Evolutionary conservation across 2,113 vertebrate genomes (phyloP), one percentile per base, ranked within the genome.

Genomic region (Cynopterus brachyotis): DNA sequence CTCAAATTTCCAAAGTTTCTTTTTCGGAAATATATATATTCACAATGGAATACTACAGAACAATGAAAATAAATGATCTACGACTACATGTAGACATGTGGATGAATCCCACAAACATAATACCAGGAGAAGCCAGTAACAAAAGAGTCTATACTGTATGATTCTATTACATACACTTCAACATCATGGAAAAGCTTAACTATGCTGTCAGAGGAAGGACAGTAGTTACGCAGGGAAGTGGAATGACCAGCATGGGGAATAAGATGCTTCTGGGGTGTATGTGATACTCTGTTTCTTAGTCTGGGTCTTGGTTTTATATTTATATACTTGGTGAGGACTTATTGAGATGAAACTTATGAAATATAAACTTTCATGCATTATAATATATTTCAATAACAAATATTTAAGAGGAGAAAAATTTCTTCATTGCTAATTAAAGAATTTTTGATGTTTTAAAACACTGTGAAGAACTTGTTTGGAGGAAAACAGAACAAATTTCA

Each of bases 361-460:
- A 59, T 32, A 24, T 26, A 0, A 42, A 17, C 28, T 91, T 81
- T 92, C 93, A 50, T 13, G 20, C 80, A 85, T 89, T 84, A 42
- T 45, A 79, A 40, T 80, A 47, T 42, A 55, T 9, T 55, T 88
- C 22, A 67, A 12, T 82, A 62, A 86, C 11, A 88, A 28, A 47
- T 78, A 91, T 84, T 83, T 62, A 37, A 85, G 84, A 90, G 30
- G 53, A 72, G 40, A 55, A 89, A 89, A 20, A 3, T 88, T n/a
- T 76, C 45, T 69, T 95, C 32, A 87, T 76, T 78, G 69, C 37
- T 26, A 84, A 30, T 2, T 73, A 40, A 22, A 66, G 35, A 96
- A 4, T n/a, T 72, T 86, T 87, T 78, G 37, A 37, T 85, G n/a
- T 64, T 57, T 42, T 97, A 62, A 93, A 92, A 55, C 32, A 89